A percentile compares a stretch with the other conserved stretches of the same genome.
These are phyloP conservation scores for Morpho achilles DNA, from an alignment of 2,888 invertebrate species.

Conservation along the genomic window DNA sequence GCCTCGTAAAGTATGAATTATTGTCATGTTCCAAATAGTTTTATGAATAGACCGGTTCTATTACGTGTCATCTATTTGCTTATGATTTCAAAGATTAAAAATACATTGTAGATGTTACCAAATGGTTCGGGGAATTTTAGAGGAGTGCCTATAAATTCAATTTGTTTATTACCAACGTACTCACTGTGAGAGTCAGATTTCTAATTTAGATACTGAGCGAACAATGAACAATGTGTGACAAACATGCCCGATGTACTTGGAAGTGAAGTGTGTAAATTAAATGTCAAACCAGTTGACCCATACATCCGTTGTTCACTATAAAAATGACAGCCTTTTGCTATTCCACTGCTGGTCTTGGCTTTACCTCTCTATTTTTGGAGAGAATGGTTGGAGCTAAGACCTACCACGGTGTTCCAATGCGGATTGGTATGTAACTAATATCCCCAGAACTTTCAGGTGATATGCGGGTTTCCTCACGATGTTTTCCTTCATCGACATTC, in stretches of 20 bases:
- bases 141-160: slow-evolving; percentile 15
- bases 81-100: slow-evolving; percentile 1
- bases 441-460: too few relatives aligned
- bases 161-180: slow-evolving; percentile 13
- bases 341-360: too few relatives aligned
- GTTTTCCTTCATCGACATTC: too few relatives aligned
- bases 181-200: slow-evolving; percentile 17
- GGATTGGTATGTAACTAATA: too few relatives aligned
- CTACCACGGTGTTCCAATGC: too few relatives aligned
- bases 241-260: slow-evolving; percentile 3
- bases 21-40: neutral
- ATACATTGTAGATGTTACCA: slow-evolving; percentile 4
- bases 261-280: slow-evolving; percentile 14
- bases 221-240: slow-evolving; percentile 18
- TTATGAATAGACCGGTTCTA: neutral
- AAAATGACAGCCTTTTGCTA: too few relatives aligned
- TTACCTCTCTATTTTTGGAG: too few relatives aligned
- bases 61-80: neutral
- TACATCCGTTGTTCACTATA: slow-evolving; percentile 23
- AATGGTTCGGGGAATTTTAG: slow-evolving; percentile 15
- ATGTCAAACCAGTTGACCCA: slow-evolving; percentile 33
- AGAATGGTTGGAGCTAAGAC: too few relatives aligned
- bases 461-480: too few relatives aligned
- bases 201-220: slow-evolving; percentile 19
- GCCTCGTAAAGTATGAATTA: neutral